phyloP scores from a whole-genome alignment of 2,113 vertebrate species.

The Heterotilapia buettikoferi region DNA sequence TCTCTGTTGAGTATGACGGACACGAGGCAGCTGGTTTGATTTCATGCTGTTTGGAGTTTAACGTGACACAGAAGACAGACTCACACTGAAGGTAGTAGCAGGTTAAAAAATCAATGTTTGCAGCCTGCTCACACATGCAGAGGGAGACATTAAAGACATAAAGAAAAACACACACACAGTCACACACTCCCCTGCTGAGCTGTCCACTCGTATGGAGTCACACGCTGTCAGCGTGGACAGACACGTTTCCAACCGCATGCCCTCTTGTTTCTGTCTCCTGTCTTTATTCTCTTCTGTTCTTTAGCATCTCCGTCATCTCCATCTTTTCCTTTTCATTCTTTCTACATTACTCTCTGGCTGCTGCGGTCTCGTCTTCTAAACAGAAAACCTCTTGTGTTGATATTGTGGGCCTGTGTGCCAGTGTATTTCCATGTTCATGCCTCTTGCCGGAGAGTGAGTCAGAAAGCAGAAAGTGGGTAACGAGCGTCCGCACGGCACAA shows the following conservation, averaged over 20 bases:
- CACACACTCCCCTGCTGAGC: not conserved
- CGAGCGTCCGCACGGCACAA: not conserved
- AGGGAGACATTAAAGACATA: not conserved
- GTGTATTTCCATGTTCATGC: not conserved
- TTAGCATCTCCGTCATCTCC: not conserved
- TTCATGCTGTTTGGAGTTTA: not conserved
- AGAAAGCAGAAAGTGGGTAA: not conserved
- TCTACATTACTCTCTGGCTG: not conserved
- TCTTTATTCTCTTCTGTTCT: not conserved
- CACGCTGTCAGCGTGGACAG: constrained; percentile 31
- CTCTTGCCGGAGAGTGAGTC: not conserved
- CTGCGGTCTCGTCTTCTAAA: not conserved
- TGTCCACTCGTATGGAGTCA: not conserved
- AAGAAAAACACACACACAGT: not conserved
- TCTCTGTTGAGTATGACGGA: not conserved
- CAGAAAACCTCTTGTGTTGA: not conserved
- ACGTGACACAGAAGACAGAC: not conserved
- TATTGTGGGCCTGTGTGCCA: not conserved
- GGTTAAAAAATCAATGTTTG: not conserved
- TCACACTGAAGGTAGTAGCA: not conserved
- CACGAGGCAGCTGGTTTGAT: not conserved
- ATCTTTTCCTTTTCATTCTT: not conserved
- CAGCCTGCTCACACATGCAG: not conserved
- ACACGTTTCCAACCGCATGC: constrained; percentile 51
- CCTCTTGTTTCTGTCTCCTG: not conserved